Evolutionary conservation across 1,140 invertebrate genomes (phyloP), one percentile per base, ranked within the genome.

Genomic region (Panulirus ornatus): DNA sequence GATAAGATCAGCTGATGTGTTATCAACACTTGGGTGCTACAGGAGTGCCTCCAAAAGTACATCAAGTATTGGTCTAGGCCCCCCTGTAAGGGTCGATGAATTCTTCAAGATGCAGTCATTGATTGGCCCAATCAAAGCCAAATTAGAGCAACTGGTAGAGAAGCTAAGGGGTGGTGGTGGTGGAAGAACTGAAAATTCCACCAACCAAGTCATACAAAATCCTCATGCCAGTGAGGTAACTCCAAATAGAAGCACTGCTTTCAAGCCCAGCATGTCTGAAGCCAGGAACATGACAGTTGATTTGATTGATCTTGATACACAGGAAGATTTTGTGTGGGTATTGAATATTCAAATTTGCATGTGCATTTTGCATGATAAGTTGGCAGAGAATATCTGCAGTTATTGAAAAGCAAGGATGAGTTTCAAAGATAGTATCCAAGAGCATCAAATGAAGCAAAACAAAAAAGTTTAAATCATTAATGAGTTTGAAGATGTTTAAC

Each of bases 101-200:
- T 73, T 71, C 42, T 83, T 83, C 88, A 82, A 27, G 30, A 71
- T 83, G 19, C 88, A 89, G 63, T 83, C 79, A 58, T 71, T 89
- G n/a, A 38, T 89, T 71, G 79, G 44, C 11, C 51, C 88, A 16
- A 42, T 89, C 44, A 89, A 63, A 51, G 78, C 38, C 88, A 89
- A 89, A 70, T 82, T 89, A 75, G 88, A 89, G 66, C 88, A 89
- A 38, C 79, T 83, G 79, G 73, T 89, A 70, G 88, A 42, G 42
- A 89, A 66, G 66, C 81, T 84, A n/a, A 38, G 88, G 34, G 47
- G 30, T 27, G 81, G 79, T 30, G 22, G 51, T 47, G 44, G 54
- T 51, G 71, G 47, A 47, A 54, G 73, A 30, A 58, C 71, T 42
- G 51, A 34, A 54, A 34, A 40, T 38, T 70, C 73, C 2, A 8